Percentiles rank a stretch among this genome's conserved stretches.
Conservation (phyloP, 2,113 vertebrate species). For the Ibidorhyncha struthersii region DNA sequence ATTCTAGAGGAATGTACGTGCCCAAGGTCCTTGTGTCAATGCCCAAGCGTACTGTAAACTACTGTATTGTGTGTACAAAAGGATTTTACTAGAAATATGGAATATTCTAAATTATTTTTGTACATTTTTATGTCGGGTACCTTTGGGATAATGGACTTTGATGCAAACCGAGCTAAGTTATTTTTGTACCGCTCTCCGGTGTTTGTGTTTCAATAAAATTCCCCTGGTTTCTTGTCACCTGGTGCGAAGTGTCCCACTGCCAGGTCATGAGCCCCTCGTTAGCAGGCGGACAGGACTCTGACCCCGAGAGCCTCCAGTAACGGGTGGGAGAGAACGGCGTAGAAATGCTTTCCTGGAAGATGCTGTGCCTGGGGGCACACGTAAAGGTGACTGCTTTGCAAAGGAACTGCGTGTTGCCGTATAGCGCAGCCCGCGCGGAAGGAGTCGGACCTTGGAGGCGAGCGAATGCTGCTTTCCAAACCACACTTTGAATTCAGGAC, state of each 20-base stretch:
- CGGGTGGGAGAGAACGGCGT: rapidly evolving
- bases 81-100: neutral
- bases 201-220: constrained; percentile 69
- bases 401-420: rapidly evolving
- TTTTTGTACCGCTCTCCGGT: constrained; percentile 43
- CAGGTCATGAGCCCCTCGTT: neutral
- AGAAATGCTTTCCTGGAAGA: neutral
- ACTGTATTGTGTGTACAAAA: neutral
- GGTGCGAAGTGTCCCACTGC: rapidly evolving
- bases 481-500: rapidly evolving
- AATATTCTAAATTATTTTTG: constrained; percentile 64
- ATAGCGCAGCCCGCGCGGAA: rapidly evolving
- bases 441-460: rapidly evolving
- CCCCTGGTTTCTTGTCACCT: neutral
- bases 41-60: neutral
- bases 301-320: rapidly evolving
- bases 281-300: neutral
- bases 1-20: neutral
- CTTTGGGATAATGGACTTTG: neutral
- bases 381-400: neutral
- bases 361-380: neutral
- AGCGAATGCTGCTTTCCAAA: neutral
- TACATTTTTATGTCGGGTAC: neutral
- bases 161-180: constrained; percentile 27
- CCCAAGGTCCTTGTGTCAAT: neutral